Base-by-base conservation (phyloP, 2,113 vertebrate species). In the Phyllostomus hastatus region DNA sequence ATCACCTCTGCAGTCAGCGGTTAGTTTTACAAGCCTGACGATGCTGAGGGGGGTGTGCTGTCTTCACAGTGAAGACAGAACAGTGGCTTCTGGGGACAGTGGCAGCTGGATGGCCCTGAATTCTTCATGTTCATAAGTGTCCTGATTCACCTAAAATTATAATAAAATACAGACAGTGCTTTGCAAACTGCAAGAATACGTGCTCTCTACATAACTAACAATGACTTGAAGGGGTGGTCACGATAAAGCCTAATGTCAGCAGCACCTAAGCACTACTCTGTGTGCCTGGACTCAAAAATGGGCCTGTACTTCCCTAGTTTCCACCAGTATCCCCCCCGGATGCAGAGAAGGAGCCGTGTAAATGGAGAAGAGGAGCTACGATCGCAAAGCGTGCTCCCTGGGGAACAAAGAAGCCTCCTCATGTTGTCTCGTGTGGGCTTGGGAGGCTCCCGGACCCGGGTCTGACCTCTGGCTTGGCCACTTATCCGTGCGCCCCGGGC, bases 191-290 rank as follows among this genome's bases (percentile, higher is more conserved):
- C 86, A 91, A 70, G 84, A 41, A 79, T 16, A 4, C 17, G 28
- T 35, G 10, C 28, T n/a, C 86, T 89, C 87, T 86, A 80, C 95
- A 93, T 82, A 89, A 95, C 78, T 94, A 88, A 82, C 95, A 86
- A 64, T 41, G 1, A n/a, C 35, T 50, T 81, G 31, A 91, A 97
- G 89, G 43, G 91, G 89, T 12, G 54, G 61, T 14, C 57, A 33
- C 41, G 52, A 85, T n/a, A 82, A 85, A 95, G 41, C 19, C 64
- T 4, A 57, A 11, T 66, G 88, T 92, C 84, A 72, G 76, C 72
- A 95, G 54, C 9, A 33, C 33, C 70, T 26, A 43, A 70, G 48
- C 10, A 35, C 67, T 90, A 61, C 26, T 66, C 50, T 64, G 10
- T 9, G 69, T 15, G 66, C 59, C 82, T 82, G 35, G 52, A 93